Base-by-base conservation (phyloP, 2,113 vertebrate species). In the Lasiurus cinereus region DNA sequence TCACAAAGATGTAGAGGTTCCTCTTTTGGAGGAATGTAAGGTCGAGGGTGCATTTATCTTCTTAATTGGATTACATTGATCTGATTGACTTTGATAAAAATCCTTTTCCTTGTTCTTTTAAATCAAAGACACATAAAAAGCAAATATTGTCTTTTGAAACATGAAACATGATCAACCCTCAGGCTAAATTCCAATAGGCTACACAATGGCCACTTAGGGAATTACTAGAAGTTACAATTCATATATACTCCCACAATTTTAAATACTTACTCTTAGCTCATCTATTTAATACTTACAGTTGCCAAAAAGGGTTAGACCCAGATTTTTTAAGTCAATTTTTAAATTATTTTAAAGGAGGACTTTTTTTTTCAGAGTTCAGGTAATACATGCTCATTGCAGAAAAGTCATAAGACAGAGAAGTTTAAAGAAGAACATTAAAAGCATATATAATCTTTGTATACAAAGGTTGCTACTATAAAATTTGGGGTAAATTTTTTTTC, bases 71-170 rank as follows among this genome's bases (percentile, higher is more conserved):
- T 95, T 94, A 82, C 22, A 69, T 86, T 97, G 97, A 94, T 96
- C 97, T 96, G 97, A 97, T 97, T 91, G 96, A 94, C 95, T 97
- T 93, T 94, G 96, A 97, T 94, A 96, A 96, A 96, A 93, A 94
- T 91, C 27, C 94, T 59, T 94, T 94, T 21, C 1, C 80, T 96
- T 95, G 94, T 96, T 91, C 29, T 95, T 95, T 95, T 76, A 95
- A 98, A 96, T 54, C 92, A 90, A 96, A 96, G 87, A 83, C 79
- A 88, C 83, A 93, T 86, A 82, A 86, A 96, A 96, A 94, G 83
- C 59, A 96, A 97, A 97, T 94, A 95, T 82, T 95, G 66, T 91
- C 94, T 93, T 96, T 97, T 83, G 89, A 88, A 96, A 70, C 74
- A 84, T 33, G 73, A 83, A 93, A 56, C 82, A 13, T 6, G 31